A percentile compares a stretch with the other conserved stretches of the same genome.
phyloP scores from a whole-genome alignment of 2,888 invertebrate genomes.

The Drosophila emarginata region DNA sequence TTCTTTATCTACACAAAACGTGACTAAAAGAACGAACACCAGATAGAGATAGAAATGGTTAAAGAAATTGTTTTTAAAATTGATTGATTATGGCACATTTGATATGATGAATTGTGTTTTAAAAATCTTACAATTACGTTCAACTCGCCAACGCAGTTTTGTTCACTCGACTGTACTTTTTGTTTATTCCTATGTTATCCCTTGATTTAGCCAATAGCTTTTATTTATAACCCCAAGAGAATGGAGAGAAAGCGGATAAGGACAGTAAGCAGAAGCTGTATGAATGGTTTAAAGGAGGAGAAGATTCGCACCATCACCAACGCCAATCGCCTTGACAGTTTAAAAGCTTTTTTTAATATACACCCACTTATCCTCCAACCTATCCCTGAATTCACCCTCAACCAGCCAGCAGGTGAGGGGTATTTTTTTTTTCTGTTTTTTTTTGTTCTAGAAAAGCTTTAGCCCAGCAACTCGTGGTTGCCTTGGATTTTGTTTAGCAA shows the following conservation, averaged over 20 bases:
- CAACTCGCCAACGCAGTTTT: constrained; percentile 1
- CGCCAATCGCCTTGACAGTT: constrained; percentile 57
- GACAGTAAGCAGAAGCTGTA: constrained; percentile 14
- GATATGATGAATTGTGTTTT: constrained; percentile 66
- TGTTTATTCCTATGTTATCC: constrained; percentile 40
- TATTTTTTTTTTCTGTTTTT: not conserved
- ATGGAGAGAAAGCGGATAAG: constrained; percentile 1
- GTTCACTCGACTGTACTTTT: constrained; percentile 11
- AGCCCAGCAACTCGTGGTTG: constrained; percentile 24
- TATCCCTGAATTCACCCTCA: not conserved
- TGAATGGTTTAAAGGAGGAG: constrained; percentile 22
- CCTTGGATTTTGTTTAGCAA: constrained; percentile 46
- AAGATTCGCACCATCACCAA: constrained; percentile 24
- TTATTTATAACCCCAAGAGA: constrained; percentile 60
- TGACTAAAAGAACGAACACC: not conserved
- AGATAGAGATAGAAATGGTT: not conserved
- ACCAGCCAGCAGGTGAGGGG: constrained; percentile 11
- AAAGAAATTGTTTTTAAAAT: constrained; percentile 42
- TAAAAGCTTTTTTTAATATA: constrained; percentile 76
- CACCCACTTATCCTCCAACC: not conserved
- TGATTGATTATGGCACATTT: constrained; percentile 65
- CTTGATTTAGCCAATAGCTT: constrained; percentile 55
- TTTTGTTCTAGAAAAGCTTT: constrained; percentile 14
- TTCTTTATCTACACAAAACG: not conserved
- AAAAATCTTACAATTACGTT: constrained; percentile 65